phyloP scores from a whole-genome alignment of 2,888 invertebrate genomes.

The Magallana nippona region DNA sequence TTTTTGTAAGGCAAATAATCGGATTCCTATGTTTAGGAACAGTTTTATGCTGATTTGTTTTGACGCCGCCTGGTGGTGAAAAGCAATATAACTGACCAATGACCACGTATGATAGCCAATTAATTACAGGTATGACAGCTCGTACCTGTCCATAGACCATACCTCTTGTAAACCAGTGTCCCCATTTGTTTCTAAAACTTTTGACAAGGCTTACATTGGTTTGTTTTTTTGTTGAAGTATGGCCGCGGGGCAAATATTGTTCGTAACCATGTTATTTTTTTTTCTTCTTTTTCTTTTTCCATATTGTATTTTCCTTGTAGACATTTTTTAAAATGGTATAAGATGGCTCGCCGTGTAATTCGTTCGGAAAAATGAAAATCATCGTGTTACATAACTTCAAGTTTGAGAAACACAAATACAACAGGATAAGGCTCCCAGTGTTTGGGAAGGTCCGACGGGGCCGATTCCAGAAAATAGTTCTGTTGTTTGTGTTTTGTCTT shows the following conservation, averaged over 20 bases:
- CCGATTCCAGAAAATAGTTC: not conserved
- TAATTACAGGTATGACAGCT: conserved; percentile 8
- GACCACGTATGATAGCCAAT: not conserved
- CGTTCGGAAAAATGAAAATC: conserved; percentile 3
- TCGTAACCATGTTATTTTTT: not conserved
- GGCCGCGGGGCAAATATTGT: not conserved
- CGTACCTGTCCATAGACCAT: not conserved
- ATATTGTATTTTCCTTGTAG: too few species aligned
- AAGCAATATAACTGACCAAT: not conserved
- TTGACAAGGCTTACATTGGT: not conserved
- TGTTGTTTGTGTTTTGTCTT: not conserved
- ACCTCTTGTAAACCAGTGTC: not conserved
- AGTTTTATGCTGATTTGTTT: not conserved
- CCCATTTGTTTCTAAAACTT: not conserved
- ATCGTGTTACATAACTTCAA: conserved; percentile 12
- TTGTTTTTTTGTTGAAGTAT: not conserved
- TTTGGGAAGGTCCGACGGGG: not conserved
- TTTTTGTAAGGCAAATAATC: too few species aligned
- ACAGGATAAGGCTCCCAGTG: not conserved
- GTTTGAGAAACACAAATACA: not conserved
- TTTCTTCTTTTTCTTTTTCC: too few species aligned
- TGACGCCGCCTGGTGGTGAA: conserved; percentile 18
- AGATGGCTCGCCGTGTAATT: not conserved
- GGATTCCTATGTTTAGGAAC: not conserved
- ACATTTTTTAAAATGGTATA: not conserved